Evolutionary conservation across 2,888 invertebrate species (phyloP), one percentile per base, ranked within the genome.

Genomic region (Drosophila multiciliata): DNA sequence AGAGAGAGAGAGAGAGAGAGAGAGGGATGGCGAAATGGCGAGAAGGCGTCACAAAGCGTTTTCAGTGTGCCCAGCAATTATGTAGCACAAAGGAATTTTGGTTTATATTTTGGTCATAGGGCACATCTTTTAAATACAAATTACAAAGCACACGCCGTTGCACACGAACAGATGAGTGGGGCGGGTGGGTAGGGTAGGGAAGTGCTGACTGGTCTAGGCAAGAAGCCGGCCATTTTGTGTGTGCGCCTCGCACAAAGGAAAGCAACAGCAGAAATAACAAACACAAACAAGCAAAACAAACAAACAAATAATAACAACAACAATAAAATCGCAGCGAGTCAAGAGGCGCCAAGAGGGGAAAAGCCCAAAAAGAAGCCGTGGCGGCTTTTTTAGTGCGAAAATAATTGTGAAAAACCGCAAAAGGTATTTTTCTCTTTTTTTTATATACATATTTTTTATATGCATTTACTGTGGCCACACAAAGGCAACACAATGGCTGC

Each of bases 51-150:
- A 71, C 59, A 73, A 73, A 65, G 65, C 49, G 54, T 50, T 40
- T 50, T 4, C 45, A 48, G 35, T 53, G 49, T 50, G 73, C 70
- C 58, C 85, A 80, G 78, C 78, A 82, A 82, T 87, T 82, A 87
- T 87, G 82, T 84, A 71, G 75, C 65, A 80, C 85, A 85, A 85
- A 85, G 83, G 74, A 65, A 76, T 77, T 80, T 74, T 75, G 72
- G 76, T 83, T 79, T 83, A 81, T 45, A 15, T 23, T 74, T 74
- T 73, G 78, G 71, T 29, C 71, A 67, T 60, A 49, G 53, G 73
- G 75, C 66, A 73, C 70, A 82, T 84, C 80, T 87, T 84, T 87
- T 83, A 85, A 87, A 87, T 87, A 86, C 87, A 87, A 87, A 81
- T 87, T 87, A 86, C 77, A 85, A 79, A 76, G 81, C 78, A 84